Base-by-base conservation (phyloP, 1,140 invertebrate species). In the Aphelinus atriplicis region DNA sequence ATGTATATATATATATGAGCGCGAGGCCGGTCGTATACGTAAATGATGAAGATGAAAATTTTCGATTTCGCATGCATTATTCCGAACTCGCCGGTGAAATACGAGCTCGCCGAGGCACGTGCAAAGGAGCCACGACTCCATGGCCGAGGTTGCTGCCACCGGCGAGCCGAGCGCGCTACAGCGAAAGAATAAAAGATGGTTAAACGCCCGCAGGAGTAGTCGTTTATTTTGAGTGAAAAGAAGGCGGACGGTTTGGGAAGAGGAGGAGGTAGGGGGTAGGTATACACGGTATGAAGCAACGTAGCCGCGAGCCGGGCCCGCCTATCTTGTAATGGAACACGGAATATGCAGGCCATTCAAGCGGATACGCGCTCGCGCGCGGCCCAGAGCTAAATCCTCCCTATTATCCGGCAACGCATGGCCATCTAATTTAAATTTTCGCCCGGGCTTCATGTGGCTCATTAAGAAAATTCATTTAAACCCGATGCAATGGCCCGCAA, bases 391-490 rank as follows among this genome's bases (percentile, higher is more conserved):
- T 55, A 64, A 73, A 77, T 77, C 48, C 26, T 26, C 26, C 53
- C 60, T 69, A 70, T 73, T 73, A 73, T 73, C 58, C 55, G 5
- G 43, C n/a, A n/a, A 51, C 3, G 45, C 42, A 56, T 65, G 48
- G 43, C 50, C 55, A 68, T 71, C 64, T 58, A 72, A 78, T 75
- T 78, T 75, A 75, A 75, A 78, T 78, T 75, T 78, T 73, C 73
- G 60, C 68, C 55, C 43, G 75, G 10, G 53, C 68, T 78, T 76
- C 61, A 77, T 62, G 43, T 10, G 56, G 66, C 71, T 78, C 67
- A 69, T 81, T 80, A 82, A 66, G 56, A 76, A 72, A 78, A 80
- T 78, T 65, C 72, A 73, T 70, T 80, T 76, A 77, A 82, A 77
- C 76, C 75, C 58, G 63, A 71, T 62, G 55, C 46, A 50, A 60